Percentiles rank a stretch among this genome's conserved stretches.
Conservation (phyloP, 2,888 invertebrate species). For the Epistrophella euchroma region DNA sequence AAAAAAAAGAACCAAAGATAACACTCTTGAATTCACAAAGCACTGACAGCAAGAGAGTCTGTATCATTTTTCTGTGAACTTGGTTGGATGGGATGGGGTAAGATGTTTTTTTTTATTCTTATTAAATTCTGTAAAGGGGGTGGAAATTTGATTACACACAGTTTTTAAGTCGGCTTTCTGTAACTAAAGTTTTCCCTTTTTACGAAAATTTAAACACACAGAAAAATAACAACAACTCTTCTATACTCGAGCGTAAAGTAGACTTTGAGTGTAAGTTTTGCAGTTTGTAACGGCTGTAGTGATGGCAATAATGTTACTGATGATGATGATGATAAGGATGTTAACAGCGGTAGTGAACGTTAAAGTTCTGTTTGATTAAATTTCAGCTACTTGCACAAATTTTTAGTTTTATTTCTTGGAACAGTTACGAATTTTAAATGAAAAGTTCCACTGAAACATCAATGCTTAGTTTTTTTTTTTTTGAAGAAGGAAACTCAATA, state of each 20-base stretch:
- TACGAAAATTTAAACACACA: constrained; percentile 37
- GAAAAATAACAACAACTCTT: background rate
- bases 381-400: constrained; percentile 49
- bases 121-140: background rate
- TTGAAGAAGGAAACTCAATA: no score
- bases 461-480: background rate
- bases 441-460: background rate
- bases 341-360: constrained; percentile 53
- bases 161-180: constrained; percentile 22
- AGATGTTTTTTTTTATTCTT: background rate
- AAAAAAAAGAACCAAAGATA: background rate
- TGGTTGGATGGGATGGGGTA: background rate
- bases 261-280: constrained; percentile 48
- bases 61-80: background rate
- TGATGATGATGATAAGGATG: constrained; percentile 37
- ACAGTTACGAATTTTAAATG: background rate
- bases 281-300: constrained; percentile 20
- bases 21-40: background rate
- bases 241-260: constrained; percentile 36
- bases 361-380: constrained; percentile 61
- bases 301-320: constrained; percentile 15
- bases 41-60: background rate
- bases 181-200: background rate
- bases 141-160: constrained; percentile 13
- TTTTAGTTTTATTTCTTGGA: constrained; percentile 32